Conservation (phyloP, 2,888 invertebrate genomes). For the Rhogogaster chlorosoma region DNA sequence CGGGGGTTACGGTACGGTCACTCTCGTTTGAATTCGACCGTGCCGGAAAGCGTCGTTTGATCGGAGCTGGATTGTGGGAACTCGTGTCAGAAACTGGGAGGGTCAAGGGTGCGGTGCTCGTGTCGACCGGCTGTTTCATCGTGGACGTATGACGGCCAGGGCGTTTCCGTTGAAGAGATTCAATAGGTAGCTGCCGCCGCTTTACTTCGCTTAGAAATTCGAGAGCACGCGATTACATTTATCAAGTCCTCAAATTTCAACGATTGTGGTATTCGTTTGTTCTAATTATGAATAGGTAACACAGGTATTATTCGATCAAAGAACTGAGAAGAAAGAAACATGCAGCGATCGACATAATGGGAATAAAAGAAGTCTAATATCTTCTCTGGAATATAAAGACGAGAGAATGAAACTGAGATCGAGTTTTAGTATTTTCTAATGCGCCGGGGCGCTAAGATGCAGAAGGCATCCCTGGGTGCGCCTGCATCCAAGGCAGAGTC, state of each 20-base stretch:
- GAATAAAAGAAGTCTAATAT: background rate
- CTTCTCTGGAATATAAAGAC: background rate
- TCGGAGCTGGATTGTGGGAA: constrained; percentile 58
- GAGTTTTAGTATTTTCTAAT: background rate
- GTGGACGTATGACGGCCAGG: constrained; percentile 25
- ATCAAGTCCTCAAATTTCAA: background rate
- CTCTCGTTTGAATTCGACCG: constrained; percentile 30
- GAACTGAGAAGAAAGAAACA: background rate
- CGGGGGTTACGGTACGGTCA: constrained; percentile 14
- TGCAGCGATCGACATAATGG: background rate
- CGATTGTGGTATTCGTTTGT: background rate
- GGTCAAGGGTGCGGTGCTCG: constrained; percentile 63
- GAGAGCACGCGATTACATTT: background rate
- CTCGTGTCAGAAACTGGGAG: constrained; percentile 55
- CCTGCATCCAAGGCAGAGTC: background rate
- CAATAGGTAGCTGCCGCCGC: background rate
- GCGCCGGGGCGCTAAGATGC: background rate
- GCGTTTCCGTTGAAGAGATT: constrained; percentile 37
- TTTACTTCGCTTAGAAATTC: background rate
- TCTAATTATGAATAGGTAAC: background rate
- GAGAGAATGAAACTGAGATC: background rate
- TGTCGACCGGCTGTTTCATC: constrained; percentile 36
- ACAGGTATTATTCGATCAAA: background rate
- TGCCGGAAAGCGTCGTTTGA: constrained; percentile 68
- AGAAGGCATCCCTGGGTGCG: background rate